A percentile compares a stretch with the other conserved stretches of the same genome.
Conservation (phyloP, 2,113 vertebrate species). For the Entomyzon cyanotis region DNA sequence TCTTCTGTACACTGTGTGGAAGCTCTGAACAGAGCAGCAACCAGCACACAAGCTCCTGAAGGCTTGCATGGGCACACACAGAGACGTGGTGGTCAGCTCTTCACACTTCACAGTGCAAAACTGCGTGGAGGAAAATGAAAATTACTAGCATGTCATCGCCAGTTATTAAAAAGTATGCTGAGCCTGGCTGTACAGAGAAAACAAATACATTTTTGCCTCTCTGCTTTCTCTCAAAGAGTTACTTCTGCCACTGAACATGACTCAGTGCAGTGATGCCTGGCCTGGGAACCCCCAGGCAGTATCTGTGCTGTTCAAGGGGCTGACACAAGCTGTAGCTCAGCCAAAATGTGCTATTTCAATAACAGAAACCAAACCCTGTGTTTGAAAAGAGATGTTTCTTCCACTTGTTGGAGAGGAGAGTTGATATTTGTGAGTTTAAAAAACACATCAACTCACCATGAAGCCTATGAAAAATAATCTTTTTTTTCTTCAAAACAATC, state of each 20-base stretch:
- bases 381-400: background rate
- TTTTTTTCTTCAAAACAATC: conserved; percentile 5
- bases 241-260: background rate
- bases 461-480: background rate
- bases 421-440: background rate
- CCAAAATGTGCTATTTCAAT: background rate
- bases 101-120: background rate
- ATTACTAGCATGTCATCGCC: accelerated
- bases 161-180: background rate
- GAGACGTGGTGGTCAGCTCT: background rate
- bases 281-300: background rate
- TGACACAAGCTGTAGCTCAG: background rate
- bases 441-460: background rate
- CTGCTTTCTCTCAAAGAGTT: background rate
- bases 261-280: background rate
- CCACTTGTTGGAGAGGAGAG: background rate
- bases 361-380: background rate
- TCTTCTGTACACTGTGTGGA: background rate
- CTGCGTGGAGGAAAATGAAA: background rate
- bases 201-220: background rate
- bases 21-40: background rate
- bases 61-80: background rate
- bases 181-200: background rate
- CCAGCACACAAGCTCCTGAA: background rate
- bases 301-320: background rate